Base-by-base conservation (phyloP, 2,888 invertebrate species). In the Crepidodera aurea region DNA sequence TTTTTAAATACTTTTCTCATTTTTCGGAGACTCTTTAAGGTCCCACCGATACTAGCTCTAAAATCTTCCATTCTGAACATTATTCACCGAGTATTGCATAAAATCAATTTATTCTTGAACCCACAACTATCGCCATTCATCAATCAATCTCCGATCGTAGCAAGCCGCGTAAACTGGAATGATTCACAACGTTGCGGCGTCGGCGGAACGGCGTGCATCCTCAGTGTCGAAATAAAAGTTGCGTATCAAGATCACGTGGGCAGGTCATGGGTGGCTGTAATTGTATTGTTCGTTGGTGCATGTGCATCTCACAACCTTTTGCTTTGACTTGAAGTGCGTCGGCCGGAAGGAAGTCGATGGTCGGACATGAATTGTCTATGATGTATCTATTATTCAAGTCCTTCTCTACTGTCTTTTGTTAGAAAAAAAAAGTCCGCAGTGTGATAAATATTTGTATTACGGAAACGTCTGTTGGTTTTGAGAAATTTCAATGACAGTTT, bases 191-290 rank as follows among this genome's bases (percentile, higher is more conserved):
- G 25, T 25, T 44, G 44, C 55, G 55, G 51, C 59, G 42, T 54
- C 54, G 42, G 59, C 42, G 51, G 32, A 46, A 55, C 62, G 25
- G 12, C 37, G 37, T 37, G 22, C 34, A 63, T 63, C 59, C 55
- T 55, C 25, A 37, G 51, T 60, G 48, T 63, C 51, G 63, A 60
- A 63, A 60, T 60, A 63, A 63, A 63, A 63, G 63, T 63, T 63
- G 63, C 60, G 51, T 59, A 63, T 63, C 63, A 22, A 50, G 55
- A 56, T 34, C 37, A 55, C 22, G 63, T 60, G 51, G 58, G 54
- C 29, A 27, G 59, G 42, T 37, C 18, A 55, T 63, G 63, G 63
- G 63, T 63, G 63, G 63, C 29, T 50, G 59, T 54, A 54, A 55
- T 40, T 40, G 32, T 39, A 56, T 60, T 60, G 54, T 60, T 54